phyloP scores from a whole-genome alignment of 1,140 invertebrate species.

The Acromyrmex charruanus region DNA sequence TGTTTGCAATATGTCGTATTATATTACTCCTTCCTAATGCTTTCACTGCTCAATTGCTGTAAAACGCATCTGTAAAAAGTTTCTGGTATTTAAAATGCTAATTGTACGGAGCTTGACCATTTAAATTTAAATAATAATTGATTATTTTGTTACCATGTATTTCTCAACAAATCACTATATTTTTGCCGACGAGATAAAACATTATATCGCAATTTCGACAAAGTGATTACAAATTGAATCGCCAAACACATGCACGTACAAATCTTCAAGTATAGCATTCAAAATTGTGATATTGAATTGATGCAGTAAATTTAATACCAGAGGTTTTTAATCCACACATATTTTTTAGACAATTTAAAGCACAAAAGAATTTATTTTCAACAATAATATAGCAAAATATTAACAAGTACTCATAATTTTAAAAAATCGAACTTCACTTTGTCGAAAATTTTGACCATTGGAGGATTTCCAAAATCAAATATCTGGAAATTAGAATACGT shows the following conservation, averaged over 20 bases:
- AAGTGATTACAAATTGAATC: background rate
- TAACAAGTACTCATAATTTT: background rate
- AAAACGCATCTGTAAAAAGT: background rate
- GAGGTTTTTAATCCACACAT: background rate
- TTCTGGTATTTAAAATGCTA: background rate
- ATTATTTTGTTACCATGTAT: background rate
- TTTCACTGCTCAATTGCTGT: background rate
- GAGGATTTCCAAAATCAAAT: conserved; percentile 12
- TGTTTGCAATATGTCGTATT: background rate
- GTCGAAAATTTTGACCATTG: background rate
- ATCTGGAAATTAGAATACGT: conserved; percentile 9
- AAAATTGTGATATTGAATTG: conserved; percentile 1
- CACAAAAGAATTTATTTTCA: background rate
- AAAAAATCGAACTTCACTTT: background rate
- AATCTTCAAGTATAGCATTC: background rate
- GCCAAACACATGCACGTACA: background rate
- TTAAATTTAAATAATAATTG: background rate
- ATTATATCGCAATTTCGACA: background rate
- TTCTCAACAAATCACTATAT: background rate
- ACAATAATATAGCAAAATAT: background rate
- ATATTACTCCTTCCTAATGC: background rate
- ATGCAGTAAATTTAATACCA: no score
- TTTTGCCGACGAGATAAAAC: background rate
- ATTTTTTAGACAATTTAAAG: background rate
- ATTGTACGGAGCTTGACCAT: background rate